Percentiles rank a stretch among this genome's conserved stretches.
phyloP scores from a whole-genome alignment of 92 coral and sea anemone species.

The Epizoanthus scotinus region DNA sequence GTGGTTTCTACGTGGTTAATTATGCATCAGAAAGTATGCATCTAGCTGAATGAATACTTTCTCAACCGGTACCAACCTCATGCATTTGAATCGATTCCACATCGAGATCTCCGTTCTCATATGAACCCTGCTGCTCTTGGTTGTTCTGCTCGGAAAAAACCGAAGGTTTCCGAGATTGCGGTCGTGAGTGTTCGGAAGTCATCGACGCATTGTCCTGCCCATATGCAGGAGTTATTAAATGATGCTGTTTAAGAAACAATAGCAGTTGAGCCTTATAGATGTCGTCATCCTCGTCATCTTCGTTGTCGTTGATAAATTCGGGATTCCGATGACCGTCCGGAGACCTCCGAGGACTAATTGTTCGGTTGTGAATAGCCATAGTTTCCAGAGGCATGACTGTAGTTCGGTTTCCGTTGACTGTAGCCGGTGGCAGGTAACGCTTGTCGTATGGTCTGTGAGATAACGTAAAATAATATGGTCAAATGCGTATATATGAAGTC shows the following conservation, averaged over 20 bases:
- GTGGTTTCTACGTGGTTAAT: too few species aligned
- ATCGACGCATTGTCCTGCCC: slow-evolving; percentile 60
- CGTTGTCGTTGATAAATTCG: slow-evolving; percentile 73
- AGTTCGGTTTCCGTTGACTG: slow-evolving; percentile 37
- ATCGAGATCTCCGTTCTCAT: neutral
- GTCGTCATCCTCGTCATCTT: slow-evolving; percentile 82
- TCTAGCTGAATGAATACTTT: too few species aligned
- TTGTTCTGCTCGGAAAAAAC: slow-evolving; percentile 1
- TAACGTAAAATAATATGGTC: neutral
- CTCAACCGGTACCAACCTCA: slow-evolving; percentile 4
- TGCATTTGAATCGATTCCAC: slow-evolving; percentile 9
- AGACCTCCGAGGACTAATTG: slow-evolving; percentile 40
- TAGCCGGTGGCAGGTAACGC: slow-evolving; percentile 1
- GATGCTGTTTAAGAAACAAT: slow-evolving; percentile 84
- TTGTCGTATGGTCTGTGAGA: neutral
- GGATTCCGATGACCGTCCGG: slow-evolving; percentile 59
- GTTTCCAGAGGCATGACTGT: slow-evolving; percentile 66
- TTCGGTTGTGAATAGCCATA: slow-evolving; percentile 60
- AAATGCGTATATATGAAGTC: too few species aligned
- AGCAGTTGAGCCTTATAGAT: slow-evolving; percentile 88
- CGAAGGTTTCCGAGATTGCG: slow-evolving; percentile 56
- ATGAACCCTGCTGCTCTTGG: neutral
- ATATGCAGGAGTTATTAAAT: slow-evolving; percentile 65
- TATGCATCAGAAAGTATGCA: too few species aligned
- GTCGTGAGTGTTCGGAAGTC: slow-evolving; percentile 60